Evolutionary conservation across 2,113 vertebrate genomes (phyloP).

Genomic region (Apistogramma diplotaenia): DNA sequence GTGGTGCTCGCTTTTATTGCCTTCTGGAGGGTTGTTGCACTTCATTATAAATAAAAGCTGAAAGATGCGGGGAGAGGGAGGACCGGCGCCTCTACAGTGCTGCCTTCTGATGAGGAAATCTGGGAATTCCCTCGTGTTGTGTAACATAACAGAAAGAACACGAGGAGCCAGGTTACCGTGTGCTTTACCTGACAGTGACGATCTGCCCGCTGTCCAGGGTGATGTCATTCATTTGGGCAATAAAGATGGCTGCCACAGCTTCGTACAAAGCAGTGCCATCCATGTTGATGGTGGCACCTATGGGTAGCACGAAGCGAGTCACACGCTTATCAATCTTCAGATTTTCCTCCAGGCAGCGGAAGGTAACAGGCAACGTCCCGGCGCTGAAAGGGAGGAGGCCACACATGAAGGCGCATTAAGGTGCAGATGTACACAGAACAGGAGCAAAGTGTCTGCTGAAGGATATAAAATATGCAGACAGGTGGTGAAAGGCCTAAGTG

Average conservation of each 20-base stretch:
- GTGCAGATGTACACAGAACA: not conserved
- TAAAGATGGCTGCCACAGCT: constrained; percentile 86
- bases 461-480: constrained; percentile 42
- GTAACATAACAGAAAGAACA: not conserved
- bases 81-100: too few relatives aligned
- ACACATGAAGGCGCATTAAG: not conserved
- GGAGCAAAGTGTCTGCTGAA: not conserved
- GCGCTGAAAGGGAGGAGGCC: constrained; percentile 65
- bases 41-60: not conserved
- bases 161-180: not conserved
- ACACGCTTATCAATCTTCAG: constrained; percentile 82
- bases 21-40: not conserved
- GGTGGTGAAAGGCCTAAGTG: constrained; percentile 31
- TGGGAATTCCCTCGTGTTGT: too few relatives aligned
- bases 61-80: not conserved
- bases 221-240: constrained; percentile 85
- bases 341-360: constrained; percentile 85
- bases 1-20: not conserved
- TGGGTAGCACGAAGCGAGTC: constrained; percentile 84
- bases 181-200: constrained; percentile 79
- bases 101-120: too few relatives aligned
- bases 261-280: constrained; percentile 85
- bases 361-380: constrained; percentile 83
- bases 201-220: constrained; percentile 81
- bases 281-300: constrained; percentile 87